Evolutionary conservation across 2,113 vertebrate species (phyloP).

Genomic region (Aspidoscelis tigris): DNA sequence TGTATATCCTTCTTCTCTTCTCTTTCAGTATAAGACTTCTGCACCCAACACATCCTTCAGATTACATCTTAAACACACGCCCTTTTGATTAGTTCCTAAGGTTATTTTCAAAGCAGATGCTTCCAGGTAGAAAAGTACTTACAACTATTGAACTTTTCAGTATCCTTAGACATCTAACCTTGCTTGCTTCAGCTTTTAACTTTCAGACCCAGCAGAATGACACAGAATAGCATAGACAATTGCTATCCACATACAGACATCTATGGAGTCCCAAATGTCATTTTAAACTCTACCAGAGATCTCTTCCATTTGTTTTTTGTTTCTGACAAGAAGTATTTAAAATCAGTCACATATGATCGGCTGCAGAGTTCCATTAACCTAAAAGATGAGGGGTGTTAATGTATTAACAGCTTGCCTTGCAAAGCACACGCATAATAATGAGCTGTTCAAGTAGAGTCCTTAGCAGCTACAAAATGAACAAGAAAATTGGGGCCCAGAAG

Average conservation of each 20-base stretch:
- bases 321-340: slow-evolving; percentile 13
- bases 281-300: background rate
- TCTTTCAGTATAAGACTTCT: too few species aligned
- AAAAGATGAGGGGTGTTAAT: background rate
- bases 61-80: background rate
- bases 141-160: background rate
- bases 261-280: background rate
- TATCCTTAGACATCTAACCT: background rate
- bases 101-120: too few species aligned
- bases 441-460: background rate
- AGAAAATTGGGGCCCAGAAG: background rate
- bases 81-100: too few species aligned
- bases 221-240: background rate
- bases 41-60: too few species aligned
- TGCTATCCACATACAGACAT: background rate
- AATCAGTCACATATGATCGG: background rate
- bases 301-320: background rate
- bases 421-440: background rate
- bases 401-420: background rate
- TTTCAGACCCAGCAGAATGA: background rate
- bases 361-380: background rate
- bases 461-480: background rate
- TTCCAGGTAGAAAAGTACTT: background rate
- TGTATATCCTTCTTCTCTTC: too few species aligned
- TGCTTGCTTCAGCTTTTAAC: background rate